phyloP scores from a whole-genome alignment of 2,797 vertebrate species.

The Hydrocynus forskahlii region DNA sequence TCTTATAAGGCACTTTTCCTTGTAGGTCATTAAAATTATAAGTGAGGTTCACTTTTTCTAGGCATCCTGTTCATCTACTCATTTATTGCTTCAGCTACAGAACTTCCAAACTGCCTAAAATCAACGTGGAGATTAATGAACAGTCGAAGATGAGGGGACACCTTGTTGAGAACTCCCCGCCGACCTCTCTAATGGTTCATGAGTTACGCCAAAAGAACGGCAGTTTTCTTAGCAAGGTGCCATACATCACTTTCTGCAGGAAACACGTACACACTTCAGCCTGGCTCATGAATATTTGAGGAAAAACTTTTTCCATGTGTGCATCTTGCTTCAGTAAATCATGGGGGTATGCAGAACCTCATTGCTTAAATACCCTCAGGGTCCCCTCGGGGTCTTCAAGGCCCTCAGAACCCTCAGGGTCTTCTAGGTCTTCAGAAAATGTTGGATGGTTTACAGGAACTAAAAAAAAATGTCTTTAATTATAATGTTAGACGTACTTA shows the following conservation, averaged over 20 bases:
- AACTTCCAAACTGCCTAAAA: slow-evolving; percentile 62
- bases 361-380: not conserved
- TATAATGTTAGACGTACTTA: not conserved
- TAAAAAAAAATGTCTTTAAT: not conserved
- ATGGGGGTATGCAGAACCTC: not conserved
- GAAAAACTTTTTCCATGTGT: not conserved
- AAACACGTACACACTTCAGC: slow-evolving; percentile 67
- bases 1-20: slow-evolving; percentile 63
- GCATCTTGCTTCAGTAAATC: not conserved
- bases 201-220: slow-evolving; percentile 62
- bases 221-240: slow-evolving; percentile 52
- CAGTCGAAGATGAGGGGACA: slow-evolving; percentile 56
- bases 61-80: slow-evolving; percentile 56
- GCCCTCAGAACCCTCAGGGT: not conserved
- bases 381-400: not conserved
- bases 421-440: not conserved
- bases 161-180: slow-evolving; percentile 61
- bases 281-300: slow-evolving; percentile 69
- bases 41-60: slow-evolving; percentile 61
- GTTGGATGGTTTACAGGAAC: not conserved
- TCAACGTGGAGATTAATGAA: slow-evolving; percentile 69
- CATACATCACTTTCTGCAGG: slow-evolving; percentile 70
- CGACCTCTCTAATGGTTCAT: slow-evolving; percentile 63
- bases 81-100: slow-evolving; percentile 31
- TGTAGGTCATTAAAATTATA: slow-evolving; percentile 65